Evolutionary conservation across 2,888 invertebrate species (phyloP).

Genomic region (Caenorhabditis imperialis): DNA sequence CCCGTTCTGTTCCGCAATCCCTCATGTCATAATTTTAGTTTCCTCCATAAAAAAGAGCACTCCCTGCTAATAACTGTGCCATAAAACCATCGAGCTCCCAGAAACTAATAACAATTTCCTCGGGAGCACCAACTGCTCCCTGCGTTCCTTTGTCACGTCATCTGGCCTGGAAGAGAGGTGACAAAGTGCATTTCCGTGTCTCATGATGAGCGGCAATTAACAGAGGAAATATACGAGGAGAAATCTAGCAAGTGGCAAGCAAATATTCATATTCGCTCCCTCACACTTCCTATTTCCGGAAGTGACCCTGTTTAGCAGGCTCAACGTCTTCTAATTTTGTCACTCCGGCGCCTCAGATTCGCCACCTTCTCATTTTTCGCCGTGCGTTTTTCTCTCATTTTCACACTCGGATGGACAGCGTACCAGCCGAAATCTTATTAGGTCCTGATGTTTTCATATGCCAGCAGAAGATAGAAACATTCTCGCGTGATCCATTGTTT

Average conservation of each 20-base stretch:
- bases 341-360: too few relatives aligned
- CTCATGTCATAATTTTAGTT: too few relatives aligned
- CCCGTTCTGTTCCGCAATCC: too few relatives aligned
- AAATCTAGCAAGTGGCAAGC: background rate
- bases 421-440: too few relatives aligned
- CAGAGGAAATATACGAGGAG: background rate
- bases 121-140: too few relatives aligned
- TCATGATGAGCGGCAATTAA: conserved; percentile 49
- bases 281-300: conserved; percentile 25
- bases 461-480: too few relatives aligned
- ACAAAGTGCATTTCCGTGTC: conserved; percentile 50
- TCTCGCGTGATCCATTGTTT: too few relatives aligned
- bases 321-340: background rate
- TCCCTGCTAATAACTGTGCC: background rate
- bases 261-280: conserved; percentile 31
- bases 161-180: conserved; percentile 18
- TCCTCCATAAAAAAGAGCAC: background rate
- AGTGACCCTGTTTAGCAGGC: conserved; percentile 11
- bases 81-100: background rate
- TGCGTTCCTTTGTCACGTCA: conserved; percentile 25
- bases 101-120: background rate
- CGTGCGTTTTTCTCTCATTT: too few relatives aligned
- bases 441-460: too few relatives aligned
- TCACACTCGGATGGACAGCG: too few relatives aligned
- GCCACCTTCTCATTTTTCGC: too few relatives aligned